Conservation (phyloP, 30 jellyfish, hydroid and myxozoan species). For the Euphysa ruthae region DNA sequence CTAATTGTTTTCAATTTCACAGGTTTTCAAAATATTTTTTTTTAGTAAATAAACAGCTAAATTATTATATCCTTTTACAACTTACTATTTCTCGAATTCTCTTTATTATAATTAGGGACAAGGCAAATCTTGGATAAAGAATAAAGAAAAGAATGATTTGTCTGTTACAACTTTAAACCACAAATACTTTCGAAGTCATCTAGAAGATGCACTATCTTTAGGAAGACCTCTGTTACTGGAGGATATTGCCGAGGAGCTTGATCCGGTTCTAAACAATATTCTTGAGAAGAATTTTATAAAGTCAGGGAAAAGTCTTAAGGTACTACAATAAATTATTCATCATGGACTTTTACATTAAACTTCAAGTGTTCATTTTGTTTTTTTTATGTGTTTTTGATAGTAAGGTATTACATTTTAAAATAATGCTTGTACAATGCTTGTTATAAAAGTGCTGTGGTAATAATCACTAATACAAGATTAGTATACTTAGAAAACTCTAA, state of each 20-base stretch:
- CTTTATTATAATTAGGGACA: too few relatives aligned
- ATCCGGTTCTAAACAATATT: slow-evolving; percentile 68
- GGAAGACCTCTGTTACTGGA: slow-evolving; percentile 66
- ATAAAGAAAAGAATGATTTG: slow-evolving; percentile 58
- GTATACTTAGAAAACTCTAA: too few relatives aligned
- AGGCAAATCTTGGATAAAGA: slow-evolving; percentile 79
- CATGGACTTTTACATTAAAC: not conserved
- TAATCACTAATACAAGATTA: too few relatives aligned
- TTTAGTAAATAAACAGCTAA: too few relatives aligned
- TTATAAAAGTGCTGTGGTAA: too few relatives aligned
- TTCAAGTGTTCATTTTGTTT: not conserved
- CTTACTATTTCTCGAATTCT: too few relatives aligned
- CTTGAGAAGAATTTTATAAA: slow-evolving; percentile 60
- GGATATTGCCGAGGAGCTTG: slow-evolving; percentile 72
- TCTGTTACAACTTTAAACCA: slow-evolving; percentile 40
- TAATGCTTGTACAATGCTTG: too few relatives aligned
- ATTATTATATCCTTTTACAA: not conserved
- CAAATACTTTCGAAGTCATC: slow-evolving; percentile 64
- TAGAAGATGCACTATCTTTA: slow-evolving; percentile 64
- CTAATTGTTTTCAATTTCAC: too few relatives aligned
- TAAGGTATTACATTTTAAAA: too few relatives aligned
- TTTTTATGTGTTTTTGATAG: too few relatives aligned
- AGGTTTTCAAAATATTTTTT: too few relatives aligned
- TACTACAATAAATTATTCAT: not conserved
- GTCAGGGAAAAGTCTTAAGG: slow-evolving; percentile 67